Conservation (phyloP, 2,113 vertebrate species). For the Microcebus lehilahytsara region DNA sequence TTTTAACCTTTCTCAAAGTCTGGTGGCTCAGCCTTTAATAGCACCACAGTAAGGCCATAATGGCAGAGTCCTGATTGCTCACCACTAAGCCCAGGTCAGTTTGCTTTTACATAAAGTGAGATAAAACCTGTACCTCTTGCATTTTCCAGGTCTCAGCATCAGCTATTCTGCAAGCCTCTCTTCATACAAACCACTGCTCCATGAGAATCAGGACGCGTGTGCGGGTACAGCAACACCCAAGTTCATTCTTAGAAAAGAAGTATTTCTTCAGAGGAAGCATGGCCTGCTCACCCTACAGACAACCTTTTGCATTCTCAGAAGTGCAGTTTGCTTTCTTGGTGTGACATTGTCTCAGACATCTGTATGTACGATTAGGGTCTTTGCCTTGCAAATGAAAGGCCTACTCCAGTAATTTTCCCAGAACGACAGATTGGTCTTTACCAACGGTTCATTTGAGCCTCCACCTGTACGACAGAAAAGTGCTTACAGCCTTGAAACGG, state of each 20-base stretch:
- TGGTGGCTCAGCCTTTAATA: background rate
- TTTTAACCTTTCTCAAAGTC: background rate
- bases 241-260: conserved; percentile 74
- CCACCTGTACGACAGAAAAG: background rate
- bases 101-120: background rate
- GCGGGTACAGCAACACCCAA: background rate
- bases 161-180: background rate
- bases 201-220: conserved; percentile 24
- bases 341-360: conserved; percentile 19
- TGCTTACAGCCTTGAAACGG: conserved; percentile 33
- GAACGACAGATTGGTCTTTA: conserved; percentile 30
- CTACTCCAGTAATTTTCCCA: conserved; percentile 45
- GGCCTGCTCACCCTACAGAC: conserved; percentile 42
- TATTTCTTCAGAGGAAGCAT: conserved; percentile 68
- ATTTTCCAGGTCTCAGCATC: background rate
- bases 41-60: background rate
- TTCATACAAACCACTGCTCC: background rate
- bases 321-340: conserved; percentile 46
- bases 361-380: conserved; percentile 61
- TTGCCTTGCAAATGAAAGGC: conserved; percentile 53
- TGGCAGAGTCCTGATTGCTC: background rate
- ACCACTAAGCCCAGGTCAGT: background rate
- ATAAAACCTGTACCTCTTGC: background rate
- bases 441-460: background rate
- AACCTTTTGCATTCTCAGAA: conserved; percentile 71